Conservation (phyloP, 2,113 vertebrate species). For the Paracanthobrama guichenoti region DNA sequence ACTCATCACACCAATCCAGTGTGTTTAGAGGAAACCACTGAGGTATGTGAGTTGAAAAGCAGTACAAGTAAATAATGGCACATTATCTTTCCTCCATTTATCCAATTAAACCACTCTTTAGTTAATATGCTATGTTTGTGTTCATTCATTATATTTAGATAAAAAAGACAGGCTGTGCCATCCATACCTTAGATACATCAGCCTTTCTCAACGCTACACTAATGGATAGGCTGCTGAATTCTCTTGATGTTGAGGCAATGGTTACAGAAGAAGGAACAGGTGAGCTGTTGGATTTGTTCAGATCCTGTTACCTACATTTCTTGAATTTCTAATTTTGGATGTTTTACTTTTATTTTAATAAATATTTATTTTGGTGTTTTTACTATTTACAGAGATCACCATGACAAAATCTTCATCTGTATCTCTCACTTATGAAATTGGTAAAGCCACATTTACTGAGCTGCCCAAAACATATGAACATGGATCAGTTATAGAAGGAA, state of each 20-base stretch:
- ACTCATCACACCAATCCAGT: accelerated
- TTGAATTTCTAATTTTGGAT: background rate
- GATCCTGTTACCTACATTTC: background rate
- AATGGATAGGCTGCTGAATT: background rate
- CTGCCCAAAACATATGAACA: constrained; percentile 61
- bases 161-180: constrained; percentile 5
- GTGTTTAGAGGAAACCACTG: constrained; percentile 13
- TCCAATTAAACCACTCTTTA: background rate
- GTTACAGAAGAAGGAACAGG: constrained; percentile 60
- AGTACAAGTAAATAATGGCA: background rate
- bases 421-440: constrained; percentile 51
- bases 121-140: background rate
- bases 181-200: constrained; percentile 11
- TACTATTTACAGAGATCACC: constrained; percentile 16
- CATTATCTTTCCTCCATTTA: background rate
- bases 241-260: background rate
- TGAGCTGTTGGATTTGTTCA: background rate
- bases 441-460: constrained; percentile 65
- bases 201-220: constrained; percentile 50
- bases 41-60: background rate
- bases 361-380: background rate
- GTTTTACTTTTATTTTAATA: background rate
- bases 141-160: background rate
- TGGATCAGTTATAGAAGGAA: constrained; percentile 62
- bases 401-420: constrained; percentile 16